Conservation (phyloP, 2,797 vertebrate genomes). For the Scomberomorus guttatus region DNA sequence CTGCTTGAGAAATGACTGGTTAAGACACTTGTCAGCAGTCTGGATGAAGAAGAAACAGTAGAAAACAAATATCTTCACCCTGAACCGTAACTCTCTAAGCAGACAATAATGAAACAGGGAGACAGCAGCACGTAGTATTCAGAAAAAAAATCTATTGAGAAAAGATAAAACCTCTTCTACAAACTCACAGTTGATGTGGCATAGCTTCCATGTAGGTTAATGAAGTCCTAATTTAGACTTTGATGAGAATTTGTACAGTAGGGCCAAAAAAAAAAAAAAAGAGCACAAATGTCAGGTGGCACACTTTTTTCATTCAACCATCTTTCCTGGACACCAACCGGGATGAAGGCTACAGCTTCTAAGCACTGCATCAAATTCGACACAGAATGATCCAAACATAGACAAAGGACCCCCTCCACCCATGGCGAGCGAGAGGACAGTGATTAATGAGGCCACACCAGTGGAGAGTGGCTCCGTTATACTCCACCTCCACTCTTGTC, state of each 20-base stretch:
- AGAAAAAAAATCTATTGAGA: slow-evolving; percentile 24
- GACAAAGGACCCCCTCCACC: slow-evolving; percentile 72
- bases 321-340: slow-evolving; percentile 47
- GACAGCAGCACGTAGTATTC: slow-evolving; percentile 3
- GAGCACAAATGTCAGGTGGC: slow-evolving; percentile 10
- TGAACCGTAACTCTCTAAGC: slow-evolving; percentile 13
- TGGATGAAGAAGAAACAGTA: slow-evolving; percentile 35
- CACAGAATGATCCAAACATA: slow-evolving; percentile 61
- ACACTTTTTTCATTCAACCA: slow-evolving; percentile 38
- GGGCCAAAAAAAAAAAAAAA: slow-evolving; percentile 14
- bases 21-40: slow-evolving; percentile 33
- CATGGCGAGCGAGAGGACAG: slow-evolving; percentile 72
- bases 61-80: slow-evolving; percentile 38
- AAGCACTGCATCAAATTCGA: slow-evolving; percentile 57
- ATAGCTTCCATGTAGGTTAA: slow-evolving; percentile 66
- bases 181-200: slow-evolving; percentile 46
- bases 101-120: slow-evolving; percentile 20
- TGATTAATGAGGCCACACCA: slow-evolving; percentile 82
- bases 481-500: slow-evolving; percentile 67
- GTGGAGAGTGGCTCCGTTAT: slow-evolving; percentile 72
- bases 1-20: slow-evolving; percentile 32
- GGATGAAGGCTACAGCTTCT: slow-evolving; percentile 43
- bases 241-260: slow-evolving; percentile 52
- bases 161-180: slow-evolving; percentile 10
- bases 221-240: slow-evolving; percentile 59